Evolutionary conservation across 1,140 invertebrate species (phyloP), one percentile per base, ranked within the genome.

Genomic region (Scaptomyza montana): DNA sequence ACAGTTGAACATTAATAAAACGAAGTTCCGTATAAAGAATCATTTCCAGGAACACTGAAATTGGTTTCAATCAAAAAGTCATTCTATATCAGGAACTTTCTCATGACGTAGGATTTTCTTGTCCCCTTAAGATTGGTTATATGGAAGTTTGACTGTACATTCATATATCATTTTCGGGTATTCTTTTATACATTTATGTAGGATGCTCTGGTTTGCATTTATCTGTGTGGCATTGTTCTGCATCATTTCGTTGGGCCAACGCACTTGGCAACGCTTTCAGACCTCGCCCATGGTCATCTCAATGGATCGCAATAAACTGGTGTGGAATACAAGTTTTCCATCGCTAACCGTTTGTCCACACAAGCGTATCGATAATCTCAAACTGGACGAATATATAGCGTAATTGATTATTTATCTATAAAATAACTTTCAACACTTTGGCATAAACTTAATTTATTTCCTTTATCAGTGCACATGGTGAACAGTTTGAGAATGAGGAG

Each of bases 281-380:
- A 94, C 93, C 25, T 95, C 95, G 12, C 95, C 95, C 0, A 95
- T 94, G 16, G 95, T 95, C 5, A 94, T 95, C 36, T 95, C 95
- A 2, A 95, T 95, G 94, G 95, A 96, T 91, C 92, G 95, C 0
- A 94, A 95, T 78, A 94, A 95, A 90, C 94, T 94, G 72, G 93
- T 94, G 0, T 96, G 95, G 95, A 95, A 95, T 65, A 95, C 95
- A 0, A 94, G 94, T 4, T 95, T 95, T 74, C 95, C 95, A 0
- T 93, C 94, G 10, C 25, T 94, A 39, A 94, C 93, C 0, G 92
- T 94, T 13, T 94, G 93, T 65, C 92, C 93, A 0, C 92, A 93
- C 16, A 92, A 91, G 9, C 93, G 93, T 49, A 85, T 94, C 54
- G 93, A 94, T 76, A 82, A 91, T 36, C 80, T 79, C 7, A 94